Base-by-base conservation (phyloP, 2,888 invertebrate species). In the Thalpophila matura region DNA sequence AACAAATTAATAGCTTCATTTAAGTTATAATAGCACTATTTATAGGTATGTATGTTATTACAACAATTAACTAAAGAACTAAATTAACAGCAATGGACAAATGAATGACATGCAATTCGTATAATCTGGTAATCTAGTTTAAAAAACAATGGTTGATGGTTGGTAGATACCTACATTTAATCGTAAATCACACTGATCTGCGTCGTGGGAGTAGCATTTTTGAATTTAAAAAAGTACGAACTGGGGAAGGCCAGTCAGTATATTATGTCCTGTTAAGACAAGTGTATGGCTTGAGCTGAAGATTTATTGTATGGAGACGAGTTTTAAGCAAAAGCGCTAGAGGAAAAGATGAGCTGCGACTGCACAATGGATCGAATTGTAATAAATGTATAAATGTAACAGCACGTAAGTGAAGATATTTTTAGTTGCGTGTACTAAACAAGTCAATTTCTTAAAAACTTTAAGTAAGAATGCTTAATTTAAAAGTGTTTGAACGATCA, bases 171-270 rank as follows among this genome's bases (percentile, higher is more conserved):
- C 24, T 42, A 49, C 20, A 49, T 54, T 53, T 47, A 35, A 67
- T 47, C 55, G 61, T 68, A 74, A 61, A 71, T 68, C 51, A 56
- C 42, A 29, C 14, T 27, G 9, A 31, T 38, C 9, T 35, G 26
- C 43, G 43, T 35, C 59, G 40, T 50, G 49, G 69, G 54, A 66
- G 57, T 55, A 55, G 42, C 53, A 50, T 43, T 70, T 73, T 63
- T 70, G 58, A 71, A 74, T 74, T 76, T 74, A 49, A 38, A 67
- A 61, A 35, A 45, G 45, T 49, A 65, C 50, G 37, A 76, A 66
- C 55, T 40, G 58, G 27, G 33, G 20, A 51, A 45, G 53, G 55
- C 33, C n/a, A n/a, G n/a, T n/a, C n/a, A n/a, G 69, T 53, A 40
- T 66, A 61, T 51, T 50, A n/a, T 70, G 71, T 65, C 66, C 45